These are phyloP conservation scores for Polia nebulosa DNA, from an alignment of 2,888 invertebrate genomes.

Conservation along the genomic window DNA sequence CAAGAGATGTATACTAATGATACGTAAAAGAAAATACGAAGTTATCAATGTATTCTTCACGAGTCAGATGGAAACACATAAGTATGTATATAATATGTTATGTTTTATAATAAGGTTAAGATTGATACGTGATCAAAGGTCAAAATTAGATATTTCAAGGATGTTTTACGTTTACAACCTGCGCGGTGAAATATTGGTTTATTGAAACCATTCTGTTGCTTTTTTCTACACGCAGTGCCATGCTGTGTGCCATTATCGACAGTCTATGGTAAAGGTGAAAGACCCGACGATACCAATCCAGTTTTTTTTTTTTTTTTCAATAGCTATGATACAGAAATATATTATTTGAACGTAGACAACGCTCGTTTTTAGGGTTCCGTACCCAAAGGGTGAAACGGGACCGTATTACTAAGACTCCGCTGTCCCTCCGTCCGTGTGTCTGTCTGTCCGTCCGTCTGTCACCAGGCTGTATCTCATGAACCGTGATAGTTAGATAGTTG, in stretches of 20 bases:
- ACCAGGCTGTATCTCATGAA: too few species aligned
- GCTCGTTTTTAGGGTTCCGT: too few species aligned
- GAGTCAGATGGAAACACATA: constrained; percentile 19
- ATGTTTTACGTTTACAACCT: constrained; percentile 21
- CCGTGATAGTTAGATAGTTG: too few species aligned
- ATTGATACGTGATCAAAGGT: constrained; percentile 52
- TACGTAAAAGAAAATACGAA: constrained; percentile 25
- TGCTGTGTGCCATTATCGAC: constrained; percentile 10
- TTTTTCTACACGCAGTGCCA: constrained; percentile 1
- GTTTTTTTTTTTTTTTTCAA: constrained; percentile 6
- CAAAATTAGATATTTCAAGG: constrained; percentile 49
- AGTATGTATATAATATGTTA: constrained; percentile 6
- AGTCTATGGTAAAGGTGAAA: constrained; percentile 56
- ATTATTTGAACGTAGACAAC: constrained; percentile 15
- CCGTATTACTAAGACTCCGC: too few species aligned
- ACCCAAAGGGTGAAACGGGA: too few species aligned
- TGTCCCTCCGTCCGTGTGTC: too few species aligned
- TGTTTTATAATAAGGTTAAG: constrained; percentile 21
- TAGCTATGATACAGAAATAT: constrained; percentile 28
- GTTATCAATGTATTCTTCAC: constrained; percentile 26
- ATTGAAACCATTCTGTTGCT: constrained; percentile 16
- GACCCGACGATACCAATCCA: constrained; percentile 43
- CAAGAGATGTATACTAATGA: constrained; percentile 16
- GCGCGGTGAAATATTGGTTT: constrained; percentile 15
- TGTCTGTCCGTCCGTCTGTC: too few species aligned